Evolutionary conservation across 2,888 invertebrate species (phyloP).

Genomic region (Stenchaetothrips biformis): DNA sequence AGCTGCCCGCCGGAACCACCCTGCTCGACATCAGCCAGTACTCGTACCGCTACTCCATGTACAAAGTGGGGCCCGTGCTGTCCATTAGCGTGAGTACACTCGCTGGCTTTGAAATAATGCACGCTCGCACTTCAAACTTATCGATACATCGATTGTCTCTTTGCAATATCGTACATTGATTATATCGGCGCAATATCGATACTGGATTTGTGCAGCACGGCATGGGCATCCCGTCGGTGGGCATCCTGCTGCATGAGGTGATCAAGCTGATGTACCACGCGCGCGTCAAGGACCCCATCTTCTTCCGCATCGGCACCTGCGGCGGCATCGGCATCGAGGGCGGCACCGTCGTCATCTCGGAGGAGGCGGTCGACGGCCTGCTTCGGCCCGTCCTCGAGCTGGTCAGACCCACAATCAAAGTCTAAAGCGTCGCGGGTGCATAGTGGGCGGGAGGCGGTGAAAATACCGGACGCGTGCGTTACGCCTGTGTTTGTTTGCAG

Average conservation of each 20-base stretch:
- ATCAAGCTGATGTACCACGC: conserved; percentile 96
- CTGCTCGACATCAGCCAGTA: conserved; percentile 84
- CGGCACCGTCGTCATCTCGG: conserved; percentile 90
- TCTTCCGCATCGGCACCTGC: conserved; percentile 89
- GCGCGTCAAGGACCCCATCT: conserved; percentile 77
- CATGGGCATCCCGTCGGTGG: conserved; percentile 95
- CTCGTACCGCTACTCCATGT: conserved; percentile 92
- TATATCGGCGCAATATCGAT: too few relatives aligned
- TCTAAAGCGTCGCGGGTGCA: not conserved
- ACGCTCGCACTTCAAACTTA: not conserved
- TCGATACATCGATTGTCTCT: not conserved
- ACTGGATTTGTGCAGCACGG: conserved; percentile 68
- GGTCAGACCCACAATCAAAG: conserved; percentile 55
- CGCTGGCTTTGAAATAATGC: too few relatives aligned
- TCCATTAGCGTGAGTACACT: conserved; percentile 70
- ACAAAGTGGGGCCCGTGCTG: conserved; percentile 86
- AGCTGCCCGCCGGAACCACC: conserved; percentile 81
- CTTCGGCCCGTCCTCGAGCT: conserved; percentile 75
- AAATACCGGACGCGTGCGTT: too few relatives aligned
- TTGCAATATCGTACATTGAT: too few relatives aligned
- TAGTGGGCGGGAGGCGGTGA: too few relatives aligned
- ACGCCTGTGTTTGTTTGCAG: conserved; percentile 48
- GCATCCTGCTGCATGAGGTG: conserved; percentile 90
- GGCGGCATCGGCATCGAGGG: conserved; percentile 90
- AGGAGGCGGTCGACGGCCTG: conserved; percentile 85